phyloP scores from a whole-genome alignment of 1,140 invertebrate genomes.

The Argopecten irradians region DNA sequence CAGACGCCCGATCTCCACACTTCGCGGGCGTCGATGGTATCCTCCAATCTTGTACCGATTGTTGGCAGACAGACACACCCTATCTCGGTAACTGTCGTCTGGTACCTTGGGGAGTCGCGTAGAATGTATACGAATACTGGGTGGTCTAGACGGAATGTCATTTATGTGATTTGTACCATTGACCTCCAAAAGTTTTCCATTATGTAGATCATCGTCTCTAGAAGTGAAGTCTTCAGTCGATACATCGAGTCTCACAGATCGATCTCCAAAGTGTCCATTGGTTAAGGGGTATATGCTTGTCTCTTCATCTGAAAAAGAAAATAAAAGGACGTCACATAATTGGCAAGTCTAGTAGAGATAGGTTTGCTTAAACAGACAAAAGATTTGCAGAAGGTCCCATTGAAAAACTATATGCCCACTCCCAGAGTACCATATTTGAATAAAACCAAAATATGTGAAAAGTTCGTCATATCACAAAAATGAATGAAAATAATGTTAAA shows the following conservation, averaged over 20 bases:
- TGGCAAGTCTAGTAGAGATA: too few relatives aligned
- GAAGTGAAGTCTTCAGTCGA: background rate
- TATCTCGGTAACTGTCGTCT: background rate
- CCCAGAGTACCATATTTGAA: too few relatives aligned
- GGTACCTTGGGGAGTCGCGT: background rate
- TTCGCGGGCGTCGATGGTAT: background rate
- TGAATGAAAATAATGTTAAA: too few relatives aligned
- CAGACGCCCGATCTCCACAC: background rate
- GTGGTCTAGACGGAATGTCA: background rate
- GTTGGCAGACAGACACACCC: background rate
- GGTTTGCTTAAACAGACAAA: too few relatives aligned
- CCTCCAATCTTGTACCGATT: background rate
- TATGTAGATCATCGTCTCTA: background rate
- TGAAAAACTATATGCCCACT: too few relatives aligned
- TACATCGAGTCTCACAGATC: background rate
- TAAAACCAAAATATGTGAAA: too few relatives aligned
- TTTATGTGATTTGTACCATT: background rate
- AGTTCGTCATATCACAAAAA: too few relatives aligned
- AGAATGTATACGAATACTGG: background rate
- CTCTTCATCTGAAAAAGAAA: background rate
- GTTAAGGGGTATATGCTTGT: background rate
- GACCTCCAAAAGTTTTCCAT: background rate
- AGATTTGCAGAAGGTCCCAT: too few relatives aligned
- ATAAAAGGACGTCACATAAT: too few relatives aligned
- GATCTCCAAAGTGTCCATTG: background rate